Percentiles rank a stretch among this genome's conserved stretches.
phyloP scores from a whole-genome alignment of 2,888 invertebrate genomes.

The Malachius bipustulatus region DNA sequence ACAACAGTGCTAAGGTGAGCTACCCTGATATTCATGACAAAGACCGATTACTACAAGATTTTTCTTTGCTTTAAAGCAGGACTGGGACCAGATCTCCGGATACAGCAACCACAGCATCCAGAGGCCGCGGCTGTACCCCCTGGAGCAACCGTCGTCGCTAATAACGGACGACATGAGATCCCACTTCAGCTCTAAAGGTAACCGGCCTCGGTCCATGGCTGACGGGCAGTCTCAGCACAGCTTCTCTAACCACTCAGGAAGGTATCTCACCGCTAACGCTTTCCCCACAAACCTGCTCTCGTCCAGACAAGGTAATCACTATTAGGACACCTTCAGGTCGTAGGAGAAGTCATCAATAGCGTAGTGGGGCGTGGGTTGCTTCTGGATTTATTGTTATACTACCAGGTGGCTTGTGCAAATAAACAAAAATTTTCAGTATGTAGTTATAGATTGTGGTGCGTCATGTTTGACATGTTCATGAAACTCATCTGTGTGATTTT shows the following conservation, averaged over 20 bases:
- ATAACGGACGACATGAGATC: slow-evolving; percentile 58
- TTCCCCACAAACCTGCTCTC: slow-evolving; percentile 66
- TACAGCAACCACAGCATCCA: slow-evolving; percentile 86
- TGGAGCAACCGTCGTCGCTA: slow-evolving; percentile 49
- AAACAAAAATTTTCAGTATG: too few species aligned
- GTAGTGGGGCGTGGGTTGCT: too few species aligned
- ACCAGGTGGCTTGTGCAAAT: too few species aligned
- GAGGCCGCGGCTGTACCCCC: slow-evolving; percentile 71
- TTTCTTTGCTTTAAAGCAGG: slow-evolving; percentile 33
- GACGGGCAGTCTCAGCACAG: slow-evolving; percentile 86
- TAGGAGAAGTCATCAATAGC: too few species aligned
- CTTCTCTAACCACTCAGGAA: slow-evolving; percentile 70
- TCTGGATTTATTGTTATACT: too few species aligned
- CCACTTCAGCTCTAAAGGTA: slow-evolving; percentile 58
- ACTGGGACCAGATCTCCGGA: slow-evolving; percentile 82
- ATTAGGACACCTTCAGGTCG: too few species aligned
- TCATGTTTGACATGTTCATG: too few species aligned
- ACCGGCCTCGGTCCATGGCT: slow-evolving; percentile 57
- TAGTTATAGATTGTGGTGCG: too few species aligned
- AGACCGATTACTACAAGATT: slow-evolving; percentile 4
- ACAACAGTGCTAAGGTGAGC: slow-evolving; percentile 66
- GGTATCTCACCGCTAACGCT: slow-evolving; percentile 54
- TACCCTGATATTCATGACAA: neutral
- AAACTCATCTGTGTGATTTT: too few species aligned
- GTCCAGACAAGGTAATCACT: slow-evolving; percentile 49